Evolutionary conservation across 64 coral and sea anemone species (phyloP).

Genomic region (Montipora cactus): DNA sequence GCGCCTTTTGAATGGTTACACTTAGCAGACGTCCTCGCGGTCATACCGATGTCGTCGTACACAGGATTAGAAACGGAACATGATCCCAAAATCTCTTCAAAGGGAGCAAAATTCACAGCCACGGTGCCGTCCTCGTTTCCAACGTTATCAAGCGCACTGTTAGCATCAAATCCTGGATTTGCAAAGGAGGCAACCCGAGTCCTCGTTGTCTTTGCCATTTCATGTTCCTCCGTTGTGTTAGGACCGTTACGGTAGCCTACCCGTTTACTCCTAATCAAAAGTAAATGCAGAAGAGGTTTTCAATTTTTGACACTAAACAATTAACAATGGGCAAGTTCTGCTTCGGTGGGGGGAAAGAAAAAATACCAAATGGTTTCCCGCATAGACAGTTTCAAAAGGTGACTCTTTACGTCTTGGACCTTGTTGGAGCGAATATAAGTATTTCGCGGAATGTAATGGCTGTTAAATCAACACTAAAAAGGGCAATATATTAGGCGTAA

Average conservation of each 20-base stretch:
- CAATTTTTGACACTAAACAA: too few species aligned
- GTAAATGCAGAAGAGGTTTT: not conserved
- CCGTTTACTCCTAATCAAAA: not conserved
- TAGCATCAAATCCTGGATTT: slow-evolving; percentile 28
- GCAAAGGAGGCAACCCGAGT: not conserved
- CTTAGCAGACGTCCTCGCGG: not conserved
- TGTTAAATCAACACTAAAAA: too few species aligned
- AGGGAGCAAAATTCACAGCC: not conserved
- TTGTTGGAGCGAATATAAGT: too few species aligned
- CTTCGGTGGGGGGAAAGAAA: too few species aligned
- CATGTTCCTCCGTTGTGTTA: not conserved
- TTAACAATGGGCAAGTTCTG: too few species aligned
- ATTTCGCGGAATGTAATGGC: too few species aligned
- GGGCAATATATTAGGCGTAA: too few species aligned
- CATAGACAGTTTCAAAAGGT: too few species aligned
- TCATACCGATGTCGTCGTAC: slow-evolving; percentile 20
- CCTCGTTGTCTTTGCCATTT: not conserved
- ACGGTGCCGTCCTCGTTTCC: not conserved
- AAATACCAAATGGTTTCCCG: too few species aligned
- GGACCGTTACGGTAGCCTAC: not conserved
- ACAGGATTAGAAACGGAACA: not conserved
- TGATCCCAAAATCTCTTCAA: not conserved
- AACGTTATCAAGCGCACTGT: not conserved
- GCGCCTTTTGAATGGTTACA: not conserved
- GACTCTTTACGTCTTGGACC: too few species aligned